A percentile compares a stretch with the other conserved stretches of the same genome.
Evolutionary conservation across 2,888 invertebrate genomes (phyloP).

Genomic region (Campoplex nolae): DNA sequence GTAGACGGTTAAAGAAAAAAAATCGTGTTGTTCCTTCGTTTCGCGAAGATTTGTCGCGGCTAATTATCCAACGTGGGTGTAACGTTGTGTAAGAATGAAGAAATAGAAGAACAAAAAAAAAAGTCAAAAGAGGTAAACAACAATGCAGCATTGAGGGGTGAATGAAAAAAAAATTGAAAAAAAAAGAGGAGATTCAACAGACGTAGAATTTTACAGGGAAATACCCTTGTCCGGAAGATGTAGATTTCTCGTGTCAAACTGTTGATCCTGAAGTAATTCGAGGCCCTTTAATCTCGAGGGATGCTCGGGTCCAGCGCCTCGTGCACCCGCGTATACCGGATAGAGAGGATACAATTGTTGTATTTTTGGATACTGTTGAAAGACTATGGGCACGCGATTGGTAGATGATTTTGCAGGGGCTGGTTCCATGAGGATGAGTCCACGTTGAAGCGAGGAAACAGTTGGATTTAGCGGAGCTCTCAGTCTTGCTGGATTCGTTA

Average conservation of each 20-base stretch:
- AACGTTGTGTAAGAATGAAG: not conserved
- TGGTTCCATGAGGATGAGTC: slow-evolving; percentile 82
- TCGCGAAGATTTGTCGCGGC: not conserved
- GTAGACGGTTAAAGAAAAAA: not conserved
- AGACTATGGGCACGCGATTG: slow-evolving; percentile 89
- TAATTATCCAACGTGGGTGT: not conserved
- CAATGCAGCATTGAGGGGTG: not conserved
- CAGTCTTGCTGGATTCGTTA: slow-evolving; percentile 68
- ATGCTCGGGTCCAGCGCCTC: slow-evolving; percentile 79
- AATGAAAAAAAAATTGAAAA: slow-evolving; percentile 14
- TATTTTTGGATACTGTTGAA: slow-evolving; percentile 91
- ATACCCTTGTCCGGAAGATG: slow-evolving; percentile 78
- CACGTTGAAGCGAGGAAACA: slow-evolving; percentile 80
- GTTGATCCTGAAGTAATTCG: slow-evolving; percentile 82
- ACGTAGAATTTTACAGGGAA: slow-evolving; percentile 44
- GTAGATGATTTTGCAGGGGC: slow-evolving; percentile 80
- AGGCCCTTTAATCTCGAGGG: slow-evolving; percentile 80
- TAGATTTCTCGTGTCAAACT: slow-evolving; percentile 80
- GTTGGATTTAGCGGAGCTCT: slow-evolving; percentile 76
- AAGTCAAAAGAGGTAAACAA: not conserved
- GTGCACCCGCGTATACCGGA: slow-evolving; percentile 80
- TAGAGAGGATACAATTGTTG: slow-evolving; percentile 90
- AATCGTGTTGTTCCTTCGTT: not conserved
- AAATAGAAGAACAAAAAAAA: not conserved
- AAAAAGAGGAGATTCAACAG: not conserved